Percentiles rank a stretch among this genome's conserved stretches.
These are phyloP conservation scores for Amblyteles armatorius DNA, from an alignment of 2,888 invertebrate species.

Conservation along the genomic window DNA sequence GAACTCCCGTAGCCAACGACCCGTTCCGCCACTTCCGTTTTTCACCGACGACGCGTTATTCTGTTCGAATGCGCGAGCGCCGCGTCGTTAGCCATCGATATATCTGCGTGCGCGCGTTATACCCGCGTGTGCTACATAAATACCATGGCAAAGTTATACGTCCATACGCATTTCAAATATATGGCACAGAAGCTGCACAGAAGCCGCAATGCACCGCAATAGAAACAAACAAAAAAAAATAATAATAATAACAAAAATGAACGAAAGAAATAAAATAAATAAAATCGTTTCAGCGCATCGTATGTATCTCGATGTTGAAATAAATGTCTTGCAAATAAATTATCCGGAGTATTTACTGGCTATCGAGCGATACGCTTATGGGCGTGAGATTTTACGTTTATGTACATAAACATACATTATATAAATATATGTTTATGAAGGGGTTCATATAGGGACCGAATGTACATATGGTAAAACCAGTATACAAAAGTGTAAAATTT, in stretches of 20 bases:
- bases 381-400: background rate
- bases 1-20: background rate
- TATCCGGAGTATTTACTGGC: constrained; percentile 48
- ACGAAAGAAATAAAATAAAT: background rate
- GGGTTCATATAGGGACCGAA: too few species aligned
- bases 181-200: constrained; percentile 6
- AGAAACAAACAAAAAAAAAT: background rate
- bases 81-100: constrained; percentile 13
- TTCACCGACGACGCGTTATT: background rate
- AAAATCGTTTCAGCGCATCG: constrained; percentile 12
- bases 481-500: too few species aligned
- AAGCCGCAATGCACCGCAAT: background rate
- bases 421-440: too few species aligned
- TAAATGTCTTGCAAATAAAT: constrained; percentile 44
- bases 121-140: background rate
- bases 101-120: background rate
- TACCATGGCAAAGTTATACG: constrained; percentile 3
- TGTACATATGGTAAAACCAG: too few species aligned
- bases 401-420: too few species aligned
- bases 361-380: constrained; percentile 37
- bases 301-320: background rate
- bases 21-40: background rate
- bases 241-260: background rate
- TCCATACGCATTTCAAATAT: constrained; percentile 29
- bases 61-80: background rate